Conservation (phyloP, 2,888 invertebrate species). For the Oxytorus armatus region DNA sequence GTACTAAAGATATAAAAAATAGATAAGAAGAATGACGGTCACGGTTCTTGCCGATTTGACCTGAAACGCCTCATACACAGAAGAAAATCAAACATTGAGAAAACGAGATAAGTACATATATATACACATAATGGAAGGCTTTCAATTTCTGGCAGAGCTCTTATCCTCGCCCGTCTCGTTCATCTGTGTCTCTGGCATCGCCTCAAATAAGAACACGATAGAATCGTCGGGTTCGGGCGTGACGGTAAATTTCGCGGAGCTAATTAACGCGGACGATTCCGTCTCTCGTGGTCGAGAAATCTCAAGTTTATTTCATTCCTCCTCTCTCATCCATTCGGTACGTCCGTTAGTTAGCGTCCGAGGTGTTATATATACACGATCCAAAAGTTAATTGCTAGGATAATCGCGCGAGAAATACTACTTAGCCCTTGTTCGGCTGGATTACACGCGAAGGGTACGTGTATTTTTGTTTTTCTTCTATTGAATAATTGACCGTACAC, state of each 20-base stretch:
- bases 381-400: constrained; percentile 41
- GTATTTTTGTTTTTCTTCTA: too few species aligned
- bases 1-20: background rate
- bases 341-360: constrained; percentile 41
- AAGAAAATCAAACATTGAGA: constrained; percentile 41
- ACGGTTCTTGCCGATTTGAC: background rate
- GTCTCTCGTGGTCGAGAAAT: constrained; percentile 50
- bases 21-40: background rate
- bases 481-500: too few species aligned
- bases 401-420: constrained; percentile 41
- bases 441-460: too few species aligned
- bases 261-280: constrained; percentile 72
- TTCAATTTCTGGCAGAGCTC: constrained; percentile 58
- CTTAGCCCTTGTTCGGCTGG: too few species aligned
- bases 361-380: constrained; percentile 10
- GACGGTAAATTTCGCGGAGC: constrained; percentile 73
- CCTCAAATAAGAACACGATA: constrained; percentile 58
- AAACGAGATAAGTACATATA: constrained; percentile 18
- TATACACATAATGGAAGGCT: constrained; percentile 9
- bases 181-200: constrained; percentile 37
- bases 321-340: constrained; percentile 4
- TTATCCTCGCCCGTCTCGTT: constrained; percentile 45
- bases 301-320: constrained; percentile 25
- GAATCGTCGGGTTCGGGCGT: constrained; percentile 50
- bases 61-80: background rate